Base-by-base conservation (phyloP, 2,888 invertebrate genomes). In the Sinodicranocentrus sp. region DNA sequence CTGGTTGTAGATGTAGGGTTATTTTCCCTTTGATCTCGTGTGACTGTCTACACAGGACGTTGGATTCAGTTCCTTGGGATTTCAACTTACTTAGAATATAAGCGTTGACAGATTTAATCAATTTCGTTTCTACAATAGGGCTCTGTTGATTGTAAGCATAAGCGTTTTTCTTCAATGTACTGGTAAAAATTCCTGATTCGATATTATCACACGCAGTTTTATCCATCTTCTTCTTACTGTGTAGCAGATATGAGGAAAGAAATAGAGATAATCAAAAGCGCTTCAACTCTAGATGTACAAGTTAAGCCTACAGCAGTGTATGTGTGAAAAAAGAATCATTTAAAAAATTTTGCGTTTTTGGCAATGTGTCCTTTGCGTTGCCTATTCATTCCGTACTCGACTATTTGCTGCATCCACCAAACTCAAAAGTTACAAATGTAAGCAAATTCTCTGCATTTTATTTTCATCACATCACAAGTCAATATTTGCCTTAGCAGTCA, bases 181-280 rank as follows among this genome's bases (percentile, higher is more conserved):
- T 52, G 19, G 19, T n/a, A 2, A 52, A 15, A 25, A 21, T 15
- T 23, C 57, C 25, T 21, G 57, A 57, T 5, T 57, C 57, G 25
- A 10, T 57, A 25, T 10, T 57, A 57, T 57, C 57, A 23, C 57
- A 25, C 57, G 25, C 25, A 25, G 57, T 57, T 57, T 57, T n/a
- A 57, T 57, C 57, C 57, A 57, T 57, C 15, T 57, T 57, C 57
- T 25, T 52, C 52, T 52, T 52, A 52, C 52, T 8, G 8, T n/a
- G n/a, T n/a, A n/a, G n/a, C n/a, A n/a, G n/a, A n/a, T n/a, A n/a
- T n/a, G n/a, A n/a, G n/a, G n/a, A n/a, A n/a, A n/a, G n/a, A n/a
- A n/a, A n/a, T n/a, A n/a, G n/a, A n/a, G n/a, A n/a, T n/a, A n/a
- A n/a, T n/a, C n/a, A n/a, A n/a, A n/a, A n/a, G n/a, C n/a, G n/a